Base-by-base conservation (phyloP, 2,113 vertebrate species). In the Tupaia chinensis region DNA sequence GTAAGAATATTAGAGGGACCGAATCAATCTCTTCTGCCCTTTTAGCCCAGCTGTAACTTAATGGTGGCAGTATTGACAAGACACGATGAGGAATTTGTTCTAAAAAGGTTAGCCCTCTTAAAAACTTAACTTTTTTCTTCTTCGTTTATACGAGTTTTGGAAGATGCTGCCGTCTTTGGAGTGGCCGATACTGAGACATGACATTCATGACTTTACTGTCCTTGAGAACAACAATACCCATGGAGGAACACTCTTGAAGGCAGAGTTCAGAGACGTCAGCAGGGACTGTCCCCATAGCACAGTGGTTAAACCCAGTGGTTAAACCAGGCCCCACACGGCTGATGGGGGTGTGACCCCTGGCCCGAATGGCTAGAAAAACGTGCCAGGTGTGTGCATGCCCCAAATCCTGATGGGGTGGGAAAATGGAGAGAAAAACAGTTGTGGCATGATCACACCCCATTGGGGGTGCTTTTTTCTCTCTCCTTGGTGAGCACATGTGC, bases 31-130 rank as follows among this genome's bases (percentile, higher is more conserved):
- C 85, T 81, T 69, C n/a, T 63, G 32, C 58, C 32, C 29, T 97
- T 72, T 93, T 61, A 69, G 68, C 0, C 0, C 1, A 11, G 9
- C 16, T 94, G 15, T 96, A 88, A 91, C 93, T 94, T 96, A 95
- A 3, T 16, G 61, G 76, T 93, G 69, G n/a, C 72, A 74, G 87
- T 96, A 93, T 54, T 96, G 83, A 96, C 89, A 88, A 97, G 54
- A 87, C 92, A 72, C 44, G 63, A 22, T 80, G 90, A 95, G 23
- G 34, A 89, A 68, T 94, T 82, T 95, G 54, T 95, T 96, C 54
- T 96, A 88, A 82, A 97, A 98, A 98, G 68, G 90, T 97, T 96
- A 98, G 86, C 79, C 93, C 91, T 97, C 79, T 66, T 44, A 61
- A 60, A 69, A 58, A 34, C 44, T 61, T 94, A 91, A 91, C 70